phyloP scores from a whole-genome alignment of 2,797 vertebrate genomes.

The Sylvia borin region DNA sequence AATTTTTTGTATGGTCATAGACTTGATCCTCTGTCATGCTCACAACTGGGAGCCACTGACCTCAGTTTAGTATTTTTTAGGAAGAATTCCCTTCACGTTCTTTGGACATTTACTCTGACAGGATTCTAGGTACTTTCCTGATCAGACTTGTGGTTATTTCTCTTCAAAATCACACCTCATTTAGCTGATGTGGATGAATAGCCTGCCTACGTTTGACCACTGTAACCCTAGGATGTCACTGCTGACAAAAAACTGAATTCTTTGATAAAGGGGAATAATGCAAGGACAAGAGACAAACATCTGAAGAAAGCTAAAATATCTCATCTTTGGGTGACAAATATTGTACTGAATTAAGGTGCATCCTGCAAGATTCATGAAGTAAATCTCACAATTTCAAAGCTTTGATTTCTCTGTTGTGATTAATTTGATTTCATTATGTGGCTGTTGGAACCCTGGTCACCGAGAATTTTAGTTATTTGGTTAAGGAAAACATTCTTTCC shows the following conservation, averaged over 20 bases:
- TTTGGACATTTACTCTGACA: background rate
- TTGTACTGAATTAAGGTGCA: background rate
- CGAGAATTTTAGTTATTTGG: too few relatives aligned
- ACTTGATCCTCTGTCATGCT: background rate
- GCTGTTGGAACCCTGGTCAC: too few relatives aligned
- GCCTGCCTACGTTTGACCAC: constrained; percentile 37
- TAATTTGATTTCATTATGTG: background rate
- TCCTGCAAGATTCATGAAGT: background rate
- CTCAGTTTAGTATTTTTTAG: background rate
- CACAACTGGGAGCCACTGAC: background rate
- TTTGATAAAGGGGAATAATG: constrained; percentile 3
- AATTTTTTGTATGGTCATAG: background rate
- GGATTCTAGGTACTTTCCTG: background rate
- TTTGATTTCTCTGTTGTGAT: background rate
- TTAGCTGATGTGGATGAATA: constrained; percentile 51
- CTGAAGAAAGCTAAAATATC: background rate
- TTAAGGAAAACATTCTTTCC: background rate
- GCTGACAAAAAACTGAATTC: constrained; percentile 43
- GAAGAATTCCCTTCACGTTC: background rate
- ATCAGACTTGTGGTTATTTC: background rate
- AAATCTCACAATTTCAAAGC: background rate
- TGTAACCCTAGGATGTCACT: constrained; percentile 43
- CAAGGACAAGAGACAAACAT: constrained; percentile 49
- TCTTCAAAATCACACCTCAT: constrained; percentile 42
- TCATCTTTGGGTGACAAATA: constrained; percentile 17